phyloP scores from a whole-genome alignment of 2,888 invertebrate genomes.

The Tipula unca region DNA sequence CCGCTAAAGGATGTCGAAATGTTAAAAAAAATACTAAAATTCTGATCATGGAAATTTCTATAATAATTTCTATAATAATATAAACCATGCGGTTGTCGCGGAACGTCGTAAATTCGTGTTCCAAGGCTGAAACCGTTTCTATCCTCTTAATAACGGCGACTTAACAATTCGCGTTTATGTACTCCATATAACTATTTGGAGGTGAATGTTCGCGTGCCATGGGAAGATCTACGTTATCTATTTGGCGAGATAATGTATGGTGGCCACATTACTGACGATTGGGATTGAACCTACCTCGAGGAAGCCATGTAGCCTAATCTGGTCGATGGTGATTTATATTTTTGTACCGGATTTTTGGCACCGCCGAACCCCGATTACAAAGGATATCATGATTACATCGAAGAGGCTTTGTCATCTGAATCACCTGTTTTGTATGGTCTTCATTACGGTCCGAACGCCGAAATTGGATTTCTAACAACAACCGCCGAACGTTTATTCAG shows the following conservation, averaged over 20 bases:
- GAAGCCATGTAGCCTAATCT: conserved; percentile 84
- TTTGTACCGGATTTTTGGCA: conserved; percentile 76
- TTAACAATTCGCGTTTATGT: conserved; percentile 88
- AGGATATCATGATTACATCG: conserved; percentile 82
- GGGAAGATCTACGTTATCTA: conserved; percentile 89
- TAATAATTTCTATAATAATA: conserved; percentile 91
- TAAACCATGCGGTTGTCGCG: conserved; percentile 90
- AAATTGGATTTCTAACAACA: conserved; percentile 85
- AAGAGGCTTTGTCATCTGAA: conserved; percentile 77
- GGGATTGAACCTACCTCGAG: conserved; percentile 82
- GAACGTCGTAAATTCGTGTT: conserved; percentile 76
- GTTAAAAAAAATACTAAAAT: conserved; percentile 71
- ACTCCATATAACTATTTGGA: conserved; percentile 84
- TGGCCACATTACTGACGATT: conserved; percentile 94
- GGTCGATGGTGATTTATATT: conserved; percentile 72
- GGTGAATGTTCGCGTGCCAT: conserved; percentile 77
- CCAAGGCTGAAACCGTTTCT: conserved; percentile 47
- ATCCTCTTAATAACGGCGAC: conserved; percentile 77
- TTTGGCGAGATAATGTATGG: conserved; percentile 98
- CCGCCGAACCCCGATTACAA: conserved; percentile 83
- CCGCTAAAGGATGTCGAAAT: conserved; percentile 89
- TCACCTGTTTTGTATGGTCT: conserved; percentile 85
- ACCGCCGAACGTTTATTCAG: conserved; percentile 78
- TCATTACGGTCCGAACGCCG: conserved; percentile 91
- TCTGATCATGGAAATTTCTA: conserved; percentile 77